Conservation (phyloP, 2,113 vertebrate genomes). For the Lycaon pictus region DNA sequence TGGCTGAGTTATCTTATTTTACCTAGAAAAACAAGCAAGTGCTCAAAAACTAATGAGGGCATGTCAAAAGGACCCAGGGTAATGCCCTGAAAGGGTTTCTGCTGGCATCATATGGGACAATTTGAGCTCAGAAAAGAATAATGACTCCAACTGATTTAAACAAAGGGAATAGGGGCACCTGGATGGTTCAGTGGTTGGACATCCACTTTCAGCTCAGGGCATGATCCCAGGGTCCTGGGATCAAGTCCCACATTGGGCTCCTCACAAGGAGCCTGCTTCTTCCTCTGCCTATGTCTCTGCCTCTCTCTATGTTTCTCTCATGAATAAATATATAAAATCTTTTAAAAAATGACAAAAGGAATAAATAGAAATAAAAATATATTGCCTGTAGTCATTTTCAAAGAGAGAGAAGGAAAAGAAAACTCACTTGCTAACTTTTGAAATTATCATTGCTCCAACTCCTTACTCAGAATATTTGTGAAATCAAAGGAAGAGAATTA, state of each 20-base stretch:
- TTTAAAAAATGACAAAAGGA: neutral
- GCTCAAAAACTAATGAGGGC: neutral
- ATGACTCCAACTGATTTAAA: neutral
- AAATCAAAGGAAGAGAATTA: neutral
- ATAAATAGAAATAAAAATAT: neutral
- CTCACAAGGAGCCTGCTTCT: too few relatives aligned
- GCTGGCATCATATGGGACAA: neutral
- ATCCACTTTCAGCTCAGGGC: too few relatives aligned
- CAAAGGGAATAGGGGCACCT: neutral
- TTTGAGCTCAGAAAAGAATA: neutral
- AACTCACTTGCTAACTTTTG: neutral
- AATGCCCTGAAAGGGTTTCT: neutral
- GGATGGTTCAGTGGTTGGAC: too few relatives aligned
- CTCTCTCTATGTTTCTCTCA: too few relatives aligned
- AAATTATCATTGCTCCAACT: neutral
- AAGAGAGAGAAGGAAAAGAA: neutral
- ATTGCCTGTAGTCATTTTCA: neutral
- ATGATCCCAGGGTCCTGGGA: too few relatives aligned
- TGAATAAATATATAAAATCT: too few relatives aligned
- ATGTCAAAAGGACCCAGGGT: neutral
- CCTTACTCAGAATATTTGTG: neutral
- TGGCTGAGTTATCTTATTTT: neutral
- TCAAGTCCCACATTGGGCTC: too few relatives aligned
- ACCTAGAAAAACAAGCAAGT: neutral
- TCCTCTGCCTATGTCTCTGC: too few relatives aligned